phyloP scores from a whole-genome alignment of 2,888 invertebrate species.

The Heliconius cydno region DNA sequence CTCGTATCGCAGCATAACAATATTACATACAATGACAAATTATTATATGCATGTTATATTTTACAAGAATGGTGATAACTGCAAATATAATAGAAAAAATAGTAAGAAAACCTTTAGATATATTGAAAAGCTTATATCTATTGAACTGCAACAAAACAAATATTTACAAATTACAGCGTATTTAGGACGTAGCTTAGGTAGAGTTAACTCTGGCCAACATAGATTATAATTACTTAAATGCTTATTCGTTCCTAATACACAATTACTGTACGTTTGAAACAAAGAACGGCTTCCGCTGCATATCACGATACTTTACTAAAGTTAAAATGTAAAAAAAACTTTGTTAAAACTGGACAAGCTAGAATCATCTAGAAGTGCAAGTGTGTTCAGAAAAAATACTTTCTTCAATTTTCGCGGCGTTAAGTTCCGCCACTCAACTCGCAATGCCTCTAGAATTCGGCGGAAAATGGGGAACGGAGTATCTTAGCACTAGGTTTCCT shows the following conservation, averaged over 20 bases:
- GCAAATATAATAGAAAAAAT: background rate
- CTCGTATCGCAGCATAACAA: background rate
- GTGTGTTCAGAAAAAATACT: background rate
- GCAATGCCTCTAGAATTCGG: too few relatives aligned
- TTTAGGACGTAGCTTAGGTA: background rate
- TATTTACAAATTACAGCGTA: background rate
- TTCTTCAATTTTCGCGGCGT: background rate
- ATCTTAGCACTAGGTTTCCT: too few relatives aligned
- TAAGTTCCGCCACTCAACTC: too few relatives aligned
- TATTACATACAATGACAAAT: slow-evolving; percentile 2
- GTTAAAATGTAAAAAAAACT: background rate
- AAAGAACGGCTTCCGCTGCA: background rate
- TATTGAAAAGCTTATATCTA: background rate
- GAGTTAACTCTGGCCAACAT: background rate
- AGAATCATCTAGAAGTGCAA: too few relatives aligned
- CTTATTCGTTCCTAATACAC: background rate
- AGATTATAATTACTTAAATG: too few relatives aligned
- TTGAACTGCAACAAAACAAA: background rate
- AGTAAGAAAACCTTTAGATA: too few relatives aligned
- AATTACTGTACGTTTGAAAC: background rate
- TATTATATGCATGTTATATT: slow-evolving; percentile 3
- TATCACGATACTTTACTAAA: background rate
- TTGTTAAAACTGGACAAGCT: background rate
- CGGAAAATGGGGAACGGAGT: too few relatives aligned
- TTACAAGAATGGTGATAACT: background rate